Percentiles rank a stretch among this genome's conserved stretches.
These are phyloP conservation scores for Platorchestia sp. DNA, from an alignment of 1,140 invertebrate species.

Conservation along the genomic window DNA sequence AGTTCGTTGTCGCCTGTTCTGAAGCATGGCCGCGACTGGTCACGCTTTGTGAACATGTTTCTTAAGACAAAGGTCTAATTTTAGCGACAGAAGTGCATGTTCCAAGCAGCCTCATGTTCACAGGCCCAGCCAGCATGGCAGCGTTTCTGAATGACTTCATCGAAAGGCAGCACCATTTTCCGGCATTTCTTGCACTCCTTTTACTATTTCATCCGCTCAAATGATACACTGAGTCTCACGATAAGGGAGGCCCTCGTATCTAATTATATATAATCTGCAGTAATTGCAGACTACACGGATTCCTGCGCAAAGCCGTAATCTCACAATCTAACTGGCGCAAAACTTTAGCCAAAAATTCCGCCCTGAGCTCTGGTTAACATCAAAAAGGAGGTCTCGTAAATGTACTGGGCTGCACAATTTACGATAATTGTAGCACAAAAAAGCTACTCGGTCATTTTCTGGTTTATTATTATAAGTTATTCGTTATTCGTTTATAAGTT, in stretches of 20 bases:
- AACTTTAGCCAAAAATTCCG: neutral
- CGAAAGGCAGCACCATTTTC: neutral
- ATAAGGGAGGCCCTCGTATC: neutral
- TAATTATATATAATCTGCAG: conserved; percentile 46
- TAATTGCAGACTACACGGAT: neutral
- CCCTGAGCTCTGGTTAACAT: neutral
- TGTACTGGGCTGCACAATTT: neutral
- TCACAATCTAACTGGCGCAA: conserved; percentile 11
- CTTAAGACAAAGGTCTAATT: neutral
- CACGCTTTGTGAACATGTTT: neutral
- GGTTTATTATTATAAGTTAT: neutral
- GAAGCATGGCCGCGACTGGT: neutral
- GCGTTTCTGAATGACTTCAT: neutral
- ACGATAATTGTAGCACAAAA: neutral
- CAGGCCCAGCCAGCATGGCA: neutral
- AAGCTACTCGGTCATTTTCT: neutral
- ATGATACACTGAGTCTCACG: conserved; percentile 32
- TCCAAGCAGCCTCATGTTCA: neutral
- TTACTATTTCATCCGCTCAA: conserved; percentile 9
- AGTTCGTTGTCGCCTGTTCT: neutral
- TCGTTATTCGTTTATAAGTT: neutral
- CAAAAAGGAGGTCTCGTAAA: conserved; percentile 22
- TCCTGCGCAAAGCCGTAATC: neutral
- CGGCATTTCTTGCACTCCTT: conserved; percentile 8
- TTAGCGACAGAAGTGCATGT: neutral